Conservation (phyloP, 2,888 invertebrate species). For the Bellardia pandia region DNA sequence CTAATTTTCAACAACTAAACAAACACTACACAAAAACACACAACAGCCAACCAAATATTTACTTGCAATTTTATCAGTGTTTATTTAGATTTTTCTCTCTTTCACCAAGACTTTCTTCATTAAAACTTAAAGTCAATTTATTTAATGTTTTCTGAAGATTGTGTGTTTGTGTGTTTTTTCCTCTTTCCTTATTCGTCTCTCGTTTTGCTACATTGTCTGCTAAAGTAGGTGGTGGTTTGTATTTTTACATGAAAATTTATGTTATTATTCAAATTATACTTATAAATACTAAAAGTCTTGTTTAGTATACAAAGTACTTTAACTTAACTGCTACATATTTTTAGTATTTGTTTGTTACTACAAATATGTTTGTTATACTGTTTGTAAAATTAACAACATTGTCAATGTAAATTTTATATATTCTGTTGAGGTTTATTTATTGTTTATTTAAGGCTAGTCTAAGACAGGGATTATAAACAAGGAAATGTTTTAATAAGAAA, state of each 20-base stretch:
- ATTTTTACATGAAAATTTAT: conserved; percentile 54
- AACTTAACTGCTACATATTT: neutral
- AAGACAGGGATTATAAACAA: neutral
- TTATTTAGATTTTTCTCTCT: neutral
- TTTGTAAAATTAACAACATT: conserved; percentile 33
- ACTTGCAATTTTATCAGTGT: conserved; percentile 20
- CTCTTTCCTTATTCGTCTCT: neutral
- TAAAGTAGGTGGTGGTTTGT: conserved; percentile 18
- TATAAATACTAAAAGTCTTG: conserved; percentile 45
- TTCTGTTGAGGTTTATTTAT: neutral
- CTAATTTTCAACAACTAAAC: conserved; percentile 61
- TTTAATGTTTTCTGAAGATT: conserved; percentile 33
- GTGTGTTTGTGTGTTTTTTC: neutral
- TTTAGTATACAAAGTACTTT: neutral
- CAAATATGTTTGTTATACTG: neutral
- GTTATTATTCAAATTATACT: conserved; percentile 58
- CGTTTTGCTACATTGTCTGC: neutral
- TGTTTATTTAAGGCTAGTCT: neutral
- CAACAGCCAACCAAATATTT: conserved; percentile 32
- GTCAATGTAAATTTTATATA: conserved; percentile 38
- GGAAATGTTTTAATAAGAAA: conserved; percentile 16
- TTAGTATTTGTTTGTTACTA: neutral
- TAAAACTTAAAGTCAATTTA: conserved; percentile 64
- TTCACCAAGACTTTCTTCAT: conserved; percentile 40
- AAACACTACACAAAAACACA: conserved; percentile 40